Conservation (phyloP, 1,140 invertebrate species). For the Bilobella aurantiaca region DNA sequence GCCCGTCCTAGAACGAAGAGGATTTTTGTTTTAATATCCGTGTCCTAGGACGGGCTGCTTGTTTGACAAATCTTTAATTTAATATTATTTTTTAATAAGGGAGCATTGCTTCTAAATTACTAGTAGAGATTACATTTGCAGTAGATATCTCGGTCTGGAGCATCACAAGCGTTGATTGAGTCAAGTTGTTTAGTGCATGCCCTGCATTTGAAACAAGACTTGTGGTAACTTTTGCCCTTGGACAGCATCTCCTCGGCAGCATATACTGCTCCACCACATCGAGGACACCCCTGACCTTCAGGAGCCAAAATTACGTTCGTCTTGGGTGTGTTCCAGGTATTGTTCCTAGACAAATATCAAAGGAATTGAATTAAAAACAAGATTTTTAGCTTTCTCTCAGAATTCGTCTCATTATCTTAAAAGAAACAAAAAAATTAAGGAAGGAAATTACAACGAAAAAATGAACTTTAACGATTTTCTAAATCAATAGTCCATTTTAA, state of each 20-base stretch:
- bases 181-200: conserved; percentile 82
- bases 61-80: no score
- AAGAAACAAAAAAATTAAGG: no score
- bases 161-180: conserved; percentile 84
- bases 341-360: background rate
- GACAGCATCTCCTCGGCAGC: conserved; percentile 88
- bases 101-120: no score
- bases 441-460: no score
- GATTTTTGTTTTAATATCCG: no score
- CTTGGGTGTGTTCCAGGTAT: conserved; percentile 45
- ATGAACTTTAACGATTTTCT: no score
- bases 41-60: no score
- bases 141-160: conserved; percentile 84
- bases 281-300: conserved; percentile 73
- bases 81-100: no score
- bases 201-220: conserved; percentile 78
- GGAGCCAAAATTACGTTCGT: conserved; percentile 77
- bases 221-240: conserved; percentile 76
- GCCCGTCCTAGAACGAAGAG: no score
- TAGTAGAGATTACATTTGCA: conserved; percentile 94
- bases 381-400: background rate
- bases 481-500: no score
- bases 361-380: background rate
- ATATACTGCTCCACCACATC: conserved; percentile 83
- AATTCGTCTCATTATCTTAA: no score